Evolutionary conservation across 2,797 vertebrate genomes (phyloP).

Genomic region (Tachyglossus aculeatus): DNA sequence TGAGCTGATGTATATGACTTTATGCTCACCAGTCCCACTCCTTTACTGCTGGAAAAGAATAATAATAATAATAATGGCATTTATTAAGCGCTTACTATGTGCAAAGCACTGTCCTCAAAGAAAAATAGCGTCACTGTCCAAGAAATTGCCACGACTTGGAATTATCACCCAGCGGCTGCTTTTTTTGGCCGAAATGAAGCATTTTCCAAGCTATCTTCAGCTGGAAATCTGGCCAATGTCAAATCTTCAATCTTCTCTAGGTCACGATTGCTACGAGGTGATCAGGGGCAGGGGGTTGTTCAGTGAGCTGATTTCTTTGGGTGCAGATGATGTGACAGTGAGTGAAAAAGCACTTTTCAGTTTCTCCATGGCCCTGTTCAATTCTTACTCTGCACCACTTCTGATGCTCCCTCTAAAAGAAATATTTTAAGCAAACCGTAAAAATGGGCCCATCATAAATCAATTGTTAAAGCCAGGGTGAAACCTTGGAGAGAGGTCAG

Average conservation of each 20-base stretch:
- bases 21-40: slow-evolving; percentile 25
- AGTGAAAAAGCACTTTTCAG: slow-evolving; percentile 70
- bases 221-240: slow-evolving; percentile 13
- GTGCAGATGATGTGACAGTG: slow-evolving; percentile 51
- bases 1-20: slow-evolving; percentile 49
- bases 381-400: slow-evolving; percentile 77
- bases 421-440: slow-evolving; percentile 83
- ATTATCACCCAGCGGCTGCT: slow-evolving; percentile 55
- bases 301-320: slow-evolving; percentile 44
- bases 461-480: slow-evolving; percentile 81
- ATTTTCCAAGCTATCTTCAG: slow-evolving; percentile 45
- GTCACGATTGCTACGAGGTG: slow-evolving; percentile 24
- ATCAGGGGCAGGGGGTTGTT: slow-evolving; percentile 37
- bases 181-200: slow-evolving; percentile 57
- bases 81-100: too few species aligned
- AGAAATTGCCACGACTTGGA: slow-evolving; percentile 59
- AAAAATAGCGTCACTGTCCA: slow-evolving; percentile 65
- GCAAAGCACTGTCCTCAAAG: too few species aligned
- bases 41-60: slow-evolving; percentile 28
- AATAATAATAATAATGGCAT: too few species aligned
- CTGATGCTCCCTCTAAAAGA: slow-evolving; percentile 76
- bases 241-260: not conserved
- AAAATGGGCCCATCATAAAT: slow-evolving; percentile 81
- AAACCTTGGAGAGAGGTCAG: slow-evolving; percentile 80
- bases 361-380: slow-evolving; percentile 73